Percentiles rank a stretch among this genome's conserved stretches.
These are phyloP conservation scores for Nomada flava DNA, from an alignment of 2,888 invertebrate species.

Conservation along the genomic window DNA sequence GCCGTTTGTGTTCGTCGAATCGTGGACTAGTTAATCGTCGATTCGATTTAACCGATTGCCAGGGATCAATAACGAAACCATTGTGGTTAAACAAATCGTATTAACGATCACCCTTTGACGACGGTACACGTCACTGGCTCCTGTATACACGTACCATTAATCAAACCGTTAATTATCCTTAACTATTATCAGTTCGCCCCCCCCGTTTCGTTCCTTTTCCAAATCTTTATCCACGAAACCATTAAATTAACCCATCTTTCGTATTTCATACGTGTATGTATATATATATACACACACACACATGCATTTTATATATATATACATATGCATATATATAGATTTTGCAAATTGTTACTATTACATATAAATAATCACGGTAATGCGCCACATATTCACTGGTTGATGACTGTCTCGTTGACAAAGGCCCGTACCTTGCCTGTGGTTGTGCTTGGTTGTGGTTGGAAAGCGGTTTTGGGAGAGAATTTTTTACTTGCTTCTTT, in stretches of 20 bases:
- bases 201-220: background rate
- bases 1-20: conserved; percentile 35
- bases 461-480: conserved; percentile 83
- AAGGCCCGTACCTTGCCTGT: conserved; percentile 83
- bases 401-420: conserved; percentile 83
- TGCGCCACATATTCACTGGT: conserved; percentile 82
- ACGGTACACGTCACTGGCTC: conserved; percentile 50
- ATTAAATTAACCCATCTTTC: conserved; percentile 66
- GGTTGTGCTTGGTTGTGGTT: conserved; percentile 84
- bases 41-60: conserved; percentile 55
- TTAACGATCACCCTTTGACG: conserved; percentile 48
- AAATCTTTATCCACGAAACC: conserved; percentile 27
- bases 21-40: conserved; percentile 35
- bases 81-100: conserved; percentile 54
- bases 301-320: conserved; percentile 61
- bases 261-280: conserved; percentile 71
- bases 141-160: conserved; percentile 41
- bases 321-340: conserved; percentile 47
- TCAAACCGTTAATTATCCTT: conserved; percentile 11
- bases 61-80: conserved; percentile 47
- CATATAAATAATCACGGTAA: conserved; percentile 81
- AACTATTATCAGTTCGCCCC: conserved; percentile 7
- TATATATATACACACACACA: conserved; percentile 40
- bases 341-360: conserved; percentile 77
- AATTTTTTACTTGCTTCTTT: conserved; percentile 83